phyloP scores from a whole-genome alignment of 2,888 invertebrate species.

The Peribatodes rhomboidaria region DNA sequence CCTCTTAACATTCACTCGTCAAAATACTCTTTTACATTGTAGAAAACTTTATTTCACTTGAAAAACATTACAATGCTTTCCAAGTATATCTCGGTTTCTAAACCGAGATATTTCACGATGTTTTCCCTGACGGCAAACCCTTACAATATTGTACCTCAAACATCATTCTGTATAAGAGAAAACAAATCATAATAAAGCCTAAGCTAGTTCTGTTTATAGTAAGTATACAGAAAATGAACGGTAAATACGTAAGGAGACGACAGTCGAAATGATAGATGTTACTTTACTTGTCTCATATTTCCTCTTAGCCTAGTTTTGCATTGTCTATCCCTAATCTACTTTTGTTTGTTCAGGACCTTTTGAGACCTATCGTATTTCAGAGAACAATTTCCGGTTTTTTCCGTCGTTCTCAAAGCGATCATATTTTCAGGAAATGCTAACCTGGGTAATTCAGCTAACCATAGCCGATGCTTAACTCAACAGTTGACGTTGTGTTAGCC shows the following conservation, averaged over 20 bases:
- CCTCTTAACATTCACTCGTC: too few relatives aligned
- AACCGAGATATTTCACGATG: too few relatives aligned
- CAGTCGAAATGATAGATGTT: slow-evolving; percentile 29
- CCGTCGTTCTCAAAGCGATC: background rate
- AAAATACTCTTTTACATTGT: too few relatives aligned
- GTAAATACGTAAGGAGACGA: slow-evolving; percentile 11
- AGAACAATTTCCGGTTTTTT: slow-evolving; percentile 8
- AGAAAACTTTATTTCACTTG: too few relatives aligned
- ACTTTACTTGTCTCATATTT: slow-evolving; percentile 15
- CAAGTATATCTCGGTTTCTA: too few relatives aligned
- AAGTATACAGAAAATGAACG: background rate
- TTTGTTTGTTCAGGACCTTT: slow-evolving; percentile 23
- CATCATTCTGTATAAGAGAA: background rate
- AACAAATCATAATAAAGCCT: slow-evolving; percentile 7
- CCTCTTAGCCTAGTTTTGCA: slow-evolving; percentile 14
- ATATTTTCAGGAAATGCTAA: background rate
- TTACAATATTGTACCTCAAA: background rate
- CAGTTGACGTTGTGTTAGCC: too few relatives aligned
- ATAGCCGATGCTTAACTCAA: too few relatives aligned
- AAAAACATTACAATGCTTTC: too few relatives aligned
- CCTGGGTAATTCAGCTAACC: too few relatives aligned
- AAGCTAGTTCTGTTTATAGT: background rate
- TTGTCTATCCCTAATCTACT: slow-evolving; percentile 25
- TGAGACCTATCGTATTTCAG: slow-evolving; percentile 8
- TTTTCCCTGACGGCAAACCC: background rate